Evolutionary conservation across 2,797 vertebrate species (phyloP).

Genomic region (Glossophaga mutica): DNA sequence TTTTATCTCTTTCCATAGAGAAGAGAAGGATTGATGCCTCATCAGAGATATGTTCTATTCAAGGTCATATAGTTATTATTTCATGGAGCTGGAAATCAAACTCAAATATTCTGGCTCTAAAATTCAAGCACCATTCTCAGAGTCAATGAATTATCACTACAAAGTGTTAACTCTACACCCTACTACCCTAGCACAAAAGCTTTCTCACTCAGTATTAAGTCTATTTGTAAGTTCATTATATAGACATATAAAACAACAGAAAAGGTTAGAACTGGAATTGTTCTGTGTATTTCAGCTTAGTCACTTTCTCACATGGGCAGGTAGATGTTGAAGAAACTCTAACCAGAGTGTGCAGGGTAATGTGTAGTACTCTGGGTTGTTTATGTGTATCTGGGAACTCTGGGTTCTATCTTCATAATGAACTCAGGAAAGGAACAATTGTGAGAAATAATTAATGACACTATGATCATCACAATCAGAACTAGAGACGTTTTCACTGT

Average conservation of each 20-base stretch:
- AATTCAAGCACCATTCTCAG: not conserved
- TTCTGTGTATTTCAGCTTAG: not conserved
- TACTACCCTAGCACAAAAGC: not conserved
- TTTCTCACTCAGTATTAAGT: not conserved
- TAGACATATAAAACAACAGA: not conserved
- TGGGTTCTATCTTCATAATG: not conserved
- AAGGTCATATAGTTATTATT: not conserved
- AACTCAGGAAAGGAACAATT: not conserved
- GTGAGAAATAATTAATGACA: not conserved
- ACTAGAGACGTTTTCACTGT: not conserved
- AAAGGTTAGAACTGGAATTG: not conserved
- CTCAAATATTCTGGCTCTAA: not conserved
- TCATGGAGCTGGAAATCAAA: not conserved
- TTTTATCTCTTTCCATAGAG: conserved; percentile 25
- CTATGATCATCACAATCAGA: not conserved
- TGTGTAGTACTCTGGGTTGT: not conserved
- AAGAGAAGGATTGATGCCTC: not conserved
- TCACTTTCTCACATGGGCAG: not conserved
- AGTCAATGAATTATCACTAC: not conserved
- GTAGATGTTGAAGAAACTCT: not conserved
- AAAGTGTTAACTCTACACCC: not conserved
- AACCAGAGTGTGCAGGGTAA: rapidly evolving
- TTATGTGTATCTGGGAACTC: not conserved
- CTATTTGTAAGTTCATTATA: not conserved
- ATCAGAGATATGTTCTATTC: not conserved